Evolutionary conservation across 35 echinoderm and acorn worm genomes (phyloP).

Genomic region (Amphiura filiformis): DNA sequence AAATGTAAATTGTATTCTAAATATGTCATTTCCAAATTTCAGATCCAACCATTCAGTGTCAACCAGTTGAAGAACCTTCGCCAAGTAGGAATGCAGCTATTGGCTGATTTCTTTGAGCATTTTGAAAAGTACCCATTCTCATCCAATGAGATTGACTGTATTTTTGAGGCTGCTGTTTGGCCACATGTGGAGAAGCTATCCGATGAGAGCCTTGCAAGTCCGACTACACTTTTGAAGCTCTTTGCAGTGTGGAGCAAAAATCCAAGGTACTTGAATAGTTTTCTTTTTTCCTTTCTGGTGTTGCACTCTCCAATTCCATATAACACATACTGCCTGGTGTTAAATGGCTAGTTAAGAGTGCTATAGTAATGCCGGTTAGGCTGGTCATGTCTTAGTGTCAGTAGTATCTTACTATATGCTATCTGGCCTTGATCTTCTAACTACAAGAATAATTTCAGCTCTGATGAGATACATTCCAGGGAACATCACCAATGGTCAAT

Average conservation of each 20-base stretch:
- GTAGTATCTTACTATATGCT: too few species aligned
- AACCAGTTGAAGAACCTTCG: conserved; percentile 85
- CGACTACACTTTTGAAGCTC: conserved; percentile 72
- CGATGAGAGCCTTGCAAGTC: conserved; percentile 68
- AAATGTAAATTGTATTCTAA: too few species aligned
- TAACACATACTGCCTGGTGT: too few species aligned
- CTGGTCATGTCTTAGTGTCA: too few species aligned
- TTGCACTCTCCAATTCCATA: neutral
- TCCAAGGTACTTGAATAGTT: conserved; percentile 41
- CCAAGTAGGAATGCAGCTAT: conserved; percentile 51
- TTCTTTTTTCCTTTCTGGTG: neutral
- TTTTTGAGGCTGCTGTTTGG: conserved; percentile 78
- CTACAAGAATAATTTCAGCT: too few species aligned
- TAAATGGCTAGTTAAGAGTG: too few species aligned
- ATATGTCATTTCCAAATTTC: too few species aligned
- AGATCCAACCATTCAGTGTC: conserved; percentile 64
- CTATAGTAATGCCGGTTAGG: too few species aligned
- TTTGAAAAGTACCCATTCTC: conserved; percentile 83
- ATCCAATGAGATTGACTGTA: conserved; percentile 63
- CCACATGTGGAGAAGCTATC: conserved; percentile 68
- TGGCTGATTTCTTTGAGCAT: conserved; percentile 72
- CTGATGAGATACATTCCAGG: too few species aligned
- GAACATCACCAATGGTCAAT: too few species aligned
- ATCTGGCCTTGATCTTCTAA: too few species aligned
- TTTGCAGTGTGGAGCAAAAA: conserved; percentile 64